Evolutionary conservation across 2,888 invertebrate genomes (phyloP).

Genomic region (Ormyrus nitidulus): DNA sequence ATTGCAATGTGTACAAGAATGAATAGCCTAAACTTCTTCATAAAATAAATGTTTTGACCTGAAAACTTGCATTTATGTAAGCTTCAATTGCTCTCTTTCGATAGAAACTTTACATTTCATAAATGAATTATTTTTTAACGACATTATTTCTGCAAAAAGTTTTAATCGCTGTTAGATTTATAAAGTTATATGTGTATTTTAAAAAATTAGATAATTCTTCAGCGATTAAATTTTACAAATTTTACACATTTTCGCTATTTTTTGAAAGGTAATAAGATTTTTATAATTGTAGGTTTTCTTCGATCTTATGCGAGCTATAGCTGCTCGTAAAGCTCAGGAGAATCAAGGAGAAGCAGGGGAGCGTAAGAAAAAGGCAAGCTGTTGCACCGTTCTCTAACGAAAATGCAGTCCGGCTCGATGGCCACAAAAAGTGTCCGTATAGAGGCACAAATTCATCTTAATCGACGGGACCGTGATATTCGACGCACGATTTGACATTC

Average conservation of each 20-base stretch:
- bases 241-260: too few species aligned
- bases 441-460: conserved; percentile 46
- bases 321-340: conserved; percentile 95
- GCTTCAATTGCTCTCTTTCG: too few species aligned
- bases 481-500: conserved; percentile 47
- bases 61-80: too few species aligned
- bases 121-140: too few species aligned
- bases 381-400: conserved; percentile 83
- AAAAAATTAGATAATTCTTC: not conserved
- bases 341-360: conserved; percentile 90
- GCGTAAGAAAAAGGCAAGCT: conserved; percentile 91
- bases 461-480: conserved; percentile 45
- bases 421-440: conserved; percentile 37
- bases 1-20: conserved; percentile 35
- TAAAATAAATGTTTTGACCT: too few species aligned
- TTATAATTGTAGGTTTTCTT: conserved; percentile 91
- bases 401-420: conserved; percentile 39
- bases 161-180: too few species aligned
- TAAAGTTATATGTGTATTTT: not conserved
- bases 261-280: not conserved
- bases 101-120: too few species aligned
- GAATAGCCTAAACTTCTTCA: conserved; percentile 14
- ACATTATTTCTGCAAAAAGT: too few species aligned
- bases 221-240: too few species aligned
- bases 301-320: conserved; percentile 99